These are phyloP conservation scores for Muscidifurax raptorellus DNA, from an alignment of 1,140 invertebrate genomes.

Conservation along the genomic window DNA sequence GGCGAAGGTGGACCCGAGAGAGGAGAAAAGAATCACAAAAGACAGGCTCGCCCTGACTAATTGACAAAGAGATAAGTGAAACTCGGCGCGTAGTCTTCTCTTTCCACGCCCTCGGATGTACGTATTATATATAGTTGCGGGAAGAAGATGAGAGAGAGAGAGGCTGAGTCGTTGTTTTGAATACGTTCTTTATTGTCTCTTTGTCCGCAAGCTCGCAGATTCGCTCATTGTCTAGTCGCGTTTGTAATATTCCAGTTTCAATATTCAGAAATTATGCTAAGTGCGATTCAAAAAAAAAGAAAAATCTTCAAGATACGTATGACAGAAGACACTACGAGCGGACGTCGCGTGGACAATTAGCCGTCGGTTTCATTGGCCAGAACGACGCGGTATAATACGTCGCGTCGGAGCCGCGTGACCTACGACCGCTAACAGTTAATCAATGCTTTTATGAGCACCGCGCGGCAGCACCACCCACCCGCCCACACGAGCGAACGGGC, in stretches of 20 bases:
- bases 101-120: conserved; percentile 40
- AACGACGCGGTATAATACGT: neutral
- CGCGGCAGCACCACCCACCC: conserved; percentile 46
- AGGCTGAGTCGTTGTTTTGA: conserved; percentile 11
- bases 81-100: neutral
- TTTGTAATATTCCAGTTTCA: neutral
- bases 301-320: neutral
- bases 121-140: neutral
- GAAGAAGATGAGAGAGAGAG: conserved; percentile 3
- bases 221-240: neutral
- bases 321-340: neutral
- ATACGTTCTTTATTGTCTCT: conserved; percentile 8
- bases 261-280: neutral
- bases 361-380: conserved; percentile 60
- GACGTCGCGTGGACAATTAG: conserved; percentile 59
- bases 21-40: conserved; percentile 18
- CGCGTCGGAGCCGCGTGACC: conserved; percentile 54
- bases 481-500: conserved; percentile 44
- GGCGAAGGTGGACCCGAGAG: neutral
- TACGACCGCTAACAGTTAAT: conserved; percentile 71
- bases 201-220: neutral
- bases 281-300: neutral
- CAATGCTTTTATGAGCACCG: conserved; percentile 70
- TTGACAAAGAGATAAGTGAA: conserved; percentile 51
- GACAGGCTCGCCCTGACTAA: conserved; percentile 45